Evolutionary conservation across 2,888 invertebrate genomes (phyloP).

Genomic region (Pycnomerus fuliginosus): DNA sequence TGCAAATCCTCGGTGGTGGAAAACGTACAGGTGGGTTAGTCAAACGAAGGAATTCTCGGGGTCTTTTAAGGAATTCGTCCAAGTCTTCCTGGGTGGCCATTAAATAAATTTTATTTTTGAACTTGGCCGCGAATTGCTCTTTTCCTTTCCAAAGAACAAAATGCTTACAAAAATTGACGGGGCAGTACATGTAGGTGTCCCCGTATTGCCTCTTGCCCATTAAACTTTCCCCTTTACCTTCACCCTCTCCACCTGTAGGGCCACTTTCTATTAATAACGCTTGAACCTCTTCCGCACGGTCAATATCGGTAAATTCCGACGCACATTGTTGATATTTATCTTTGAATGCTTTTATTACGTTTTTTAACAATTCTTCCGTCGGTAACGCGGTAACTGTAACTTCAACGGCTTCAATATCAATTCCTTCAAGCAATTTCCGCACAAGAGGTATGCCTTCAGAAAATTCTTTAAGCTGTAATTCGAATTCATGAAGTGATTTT

Average conservation of each 20-base stretch:
- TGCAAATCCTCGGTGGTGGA: conserved; percentile 59
- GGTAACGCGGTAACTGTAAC: conserved; percentile 39
- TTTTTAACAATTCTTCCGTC: conserved; percentile 37
- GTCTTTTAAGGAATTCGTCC: conserved; percentile 55
- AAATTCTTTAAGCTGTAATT: conserved; percentile 34
- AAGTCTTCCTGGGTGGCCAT: conserved; percentile 56
- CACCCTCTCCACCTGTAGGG: conserved; percentile 49
- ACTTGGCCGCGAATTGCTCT: conserved; percentile 56
- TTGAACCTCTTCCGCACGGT: conserved; percentile 54
- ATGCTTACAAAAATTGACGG: conserved; percentile 58
- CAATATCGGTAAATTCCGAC: conserved; percentile 54
- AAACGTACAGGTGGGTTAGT: conserved; percentile 52
- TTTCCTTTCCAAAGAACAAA: conserved; percentile 64
- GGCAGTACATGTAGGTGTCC: conserved; percentile 63
- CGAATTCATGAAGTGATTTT: conserved; percentile 20
- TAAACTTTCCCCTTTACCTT: conserved; percentile 38
- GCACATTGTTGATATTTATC: conserved; percentile 50
- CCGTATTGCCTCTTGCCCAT: conserved; percentile 54
- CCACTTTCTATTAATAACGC: conserved; percentile 53
- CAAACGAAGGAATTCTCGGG: conserved; percentile 55
- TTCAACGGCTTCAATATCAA: conserved; percentile 32
- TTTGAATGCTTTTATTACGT: conserved; percentile 41
- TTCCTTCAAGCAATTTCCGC: no score
- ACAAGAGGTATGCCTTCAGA: no score
- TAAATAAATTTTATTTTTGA: conserved; percentile 58